phyloP scores from a whole-genome alignment of 2,797 vertebrate genomes.

The Rhinichthys osculus region DNA sequence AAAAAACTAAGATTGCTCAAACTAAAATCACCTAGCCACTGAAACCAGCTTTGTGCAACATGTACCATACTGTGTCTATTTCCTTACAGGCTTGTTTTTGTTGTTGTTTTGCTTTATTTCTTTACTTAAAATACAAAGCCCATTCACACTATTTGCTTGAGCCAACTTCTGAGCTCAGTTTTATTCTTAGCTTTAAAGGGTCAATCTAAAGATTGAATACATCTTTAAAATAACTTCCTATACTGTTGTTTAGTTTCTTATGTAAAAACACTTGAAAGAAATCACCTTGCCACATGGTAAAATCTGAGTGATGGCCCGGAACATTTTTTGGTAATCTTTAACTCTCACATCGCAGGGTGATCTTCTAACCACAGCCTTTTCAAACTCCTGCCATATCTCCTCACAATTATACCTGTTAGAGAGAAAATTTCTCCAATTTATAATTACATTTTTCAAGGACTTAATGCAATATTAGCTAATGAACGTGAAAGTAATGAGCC shows the following conservation, averaged over 20 bases:
- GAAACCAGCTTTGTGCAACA: too few species aligned
- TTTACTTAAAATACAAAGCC: not conserved
- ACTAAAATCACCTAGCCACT: too few species aligned
- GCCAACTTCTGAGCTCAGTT: not conserved
- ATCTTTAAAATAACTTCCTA: not conserved
- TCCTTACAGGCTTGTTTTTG: not conserved
- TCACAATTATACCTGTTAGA: constrained; percentile 74
- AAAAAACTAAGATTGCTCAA: too few species aligned
- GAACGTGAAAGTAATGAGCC: not conserved
- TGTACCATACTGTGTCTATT: not conserved
- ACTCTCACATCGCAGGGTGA: constrained; percentile 22
- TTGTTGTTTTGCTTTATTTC: not conserved
- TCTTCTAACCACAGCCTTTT: constrained; percentile 33
- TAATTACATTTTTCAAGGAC: not conserved
- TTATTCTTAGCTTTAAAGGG: not conserved
- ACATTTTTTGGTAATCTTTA: constrained; percentile 45
- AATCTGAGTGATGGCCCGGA: constrained; percentile 28
- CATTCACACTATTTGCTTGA: not conserved
- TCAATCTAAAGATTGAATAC: not conserved
- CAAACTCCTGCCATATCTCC: constrained; percentile 53
- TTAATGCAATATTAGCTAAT: not conserved
- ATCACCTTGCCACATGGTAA: constrained; percentile 49
- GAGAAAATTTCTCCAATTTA: not conserved
- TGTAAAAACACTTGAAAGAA: not conserved
- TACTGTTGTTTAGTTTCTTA: not conserved